phyloP scores from a whole-genome alignment of 2,888 invertebrate genomes.

The Anthrax anthrax region DNA sequence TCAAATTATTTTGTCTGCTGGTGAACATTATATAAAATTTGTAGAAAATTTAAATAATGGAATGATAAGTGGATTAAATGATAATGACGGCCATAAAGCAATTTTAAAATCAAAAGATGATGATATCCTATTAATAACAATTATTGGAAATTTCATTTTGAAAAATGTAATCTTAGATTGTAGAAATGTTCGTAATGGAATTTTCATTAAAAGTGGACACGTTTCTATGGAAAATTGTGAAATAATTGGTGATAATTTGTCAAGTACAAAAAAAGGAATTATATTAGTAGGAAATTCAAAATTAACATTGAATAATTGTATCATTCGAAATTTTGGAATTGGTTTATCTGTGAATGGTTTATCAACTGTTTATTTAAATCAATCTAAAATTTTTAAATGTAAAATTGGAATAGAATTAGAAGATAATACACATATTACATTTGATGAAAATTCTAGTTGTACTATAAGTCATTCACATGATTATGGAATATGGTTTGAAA shows the following conservation, averaged over 20 bases:
- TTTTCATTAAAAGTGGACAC: constrained; percentile 37
- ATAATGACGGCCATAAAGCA: constrained; percentile 14
- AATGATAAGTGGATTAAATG: constrained; percentile 24
- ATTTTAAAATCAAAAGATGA: constrained; percentile 34
- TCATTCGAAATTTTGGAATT: constrained; percentile 38
- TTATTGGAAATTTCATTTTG: constrained; percentile 37
- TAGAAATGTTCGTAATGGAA: constrained; percentile 37
- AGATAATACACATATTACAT: constrained; percentile 33
- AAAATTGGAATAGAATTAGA: constrained; percentile 21
- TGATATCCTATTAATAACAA: constrained; percentile 40
- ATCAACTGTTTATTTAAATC: constrained; percentile 26
- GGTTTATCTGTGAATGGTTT: constrained; percentile 36
- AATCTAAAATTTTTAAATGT: constrained; percentile 22
- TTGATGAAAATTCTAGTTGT: constrained; percentile 26
- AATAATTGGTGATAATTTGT: constrained; percentile 36
- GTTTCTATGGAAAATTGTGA: constrained; percentile 38
- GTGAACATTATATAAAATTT: constrained; percentile 37
- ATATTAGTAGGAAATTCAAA: constrained; percentile 33
- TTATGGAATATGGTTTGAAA: constrained; percentile 39
- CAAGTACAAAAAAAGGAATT: constrained; percentile 40
- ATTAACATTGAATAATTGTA: constrained; percentile 35
- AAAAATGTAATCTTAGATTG: constrained; percentile 42
- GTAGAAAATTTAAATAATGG: constrained; percentile 39
- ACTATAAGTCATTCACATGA: constrained; percentile 34
- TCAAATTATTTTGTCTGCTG: constrained; percentile 37